phyloP scores from a whole-genome alignment of 2,888 invertebrate genomes.

The Scaptodrosophila latifasciaeformis region DNA sequence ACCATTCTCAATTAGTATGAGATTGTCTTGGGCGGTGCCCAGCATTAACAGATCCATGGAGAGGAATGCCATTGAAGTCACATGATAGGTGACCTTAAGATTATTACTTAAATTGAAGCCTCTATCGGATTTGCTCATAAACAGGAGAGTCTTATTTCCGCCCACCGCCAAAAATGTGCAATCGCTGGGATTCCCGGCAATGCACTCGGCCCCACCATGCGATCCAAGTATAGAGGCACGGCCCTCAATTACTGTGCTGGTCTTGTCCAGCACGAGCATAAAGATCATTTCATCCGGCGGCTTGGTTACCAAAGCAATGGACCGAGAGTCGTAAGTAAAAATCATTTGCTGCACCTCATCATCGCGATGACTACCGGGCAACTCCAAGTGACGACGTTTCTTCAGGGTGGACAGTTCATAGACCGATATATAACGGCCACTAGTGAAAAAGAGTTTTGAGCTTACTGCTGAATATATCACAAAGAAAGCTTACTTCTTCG shows the following conservation, averaged over 20 bases:
- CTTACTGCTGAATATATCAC: neutral
- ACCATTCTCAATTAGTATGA: slow-evolving; percentile 89
- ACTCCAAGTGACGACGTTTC: slow-evolving; percentile 80
- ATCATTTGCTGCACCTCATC: slow-evolving; percentile 49
- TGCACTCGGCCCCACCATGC: slow-evolving; percentile 63
- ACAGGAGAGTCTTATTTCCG: slow-evolving; percentile 79
- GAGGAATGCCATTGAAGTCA: slow-evolving; percentile 87
- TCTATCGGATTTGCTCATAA: slow-evolving; percentile 82
- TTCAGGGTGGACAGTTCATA: slow-evolving; percentile 84
- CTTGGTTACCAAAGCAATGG: slow-evolving; percentile 86
- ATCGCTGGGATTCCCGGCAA: slow-evolving; percentile 79
- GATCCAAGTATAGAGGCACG: slow-evolving; percentile 63
- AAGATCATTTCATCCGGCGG: slow-evolving; percentile 81
- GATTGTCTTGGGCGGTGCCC: slow-evolving; percentile 85
- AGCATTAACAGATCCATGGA: slow-evolving; percentile 84
- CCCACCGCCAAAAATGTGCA: slow-evolving; percentile 80
- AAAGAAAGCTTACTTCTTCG: slow-evolving; percentile 47
- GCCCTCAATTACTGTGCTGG: slow-evolving; percentile 76
- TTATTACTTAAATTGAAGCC: slow-evolving; percentile 80
- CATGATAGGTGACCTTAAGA: slow-evolving; percentile 85
- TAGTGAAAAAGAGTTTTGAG: slow-evolving; percentile 4
- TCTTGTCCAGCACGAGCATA: slow-evolving; percentile 87
- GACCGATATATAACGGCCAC: slow-evolving; percentile 72
- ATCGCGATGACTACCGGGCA: slow-evolving; percentile 77
- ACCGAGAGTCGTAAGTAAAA: slow-evolving; percentile 87